Conservation (phyloP, 2,888 invertebrate species). For the Neria commutata region DNA sequence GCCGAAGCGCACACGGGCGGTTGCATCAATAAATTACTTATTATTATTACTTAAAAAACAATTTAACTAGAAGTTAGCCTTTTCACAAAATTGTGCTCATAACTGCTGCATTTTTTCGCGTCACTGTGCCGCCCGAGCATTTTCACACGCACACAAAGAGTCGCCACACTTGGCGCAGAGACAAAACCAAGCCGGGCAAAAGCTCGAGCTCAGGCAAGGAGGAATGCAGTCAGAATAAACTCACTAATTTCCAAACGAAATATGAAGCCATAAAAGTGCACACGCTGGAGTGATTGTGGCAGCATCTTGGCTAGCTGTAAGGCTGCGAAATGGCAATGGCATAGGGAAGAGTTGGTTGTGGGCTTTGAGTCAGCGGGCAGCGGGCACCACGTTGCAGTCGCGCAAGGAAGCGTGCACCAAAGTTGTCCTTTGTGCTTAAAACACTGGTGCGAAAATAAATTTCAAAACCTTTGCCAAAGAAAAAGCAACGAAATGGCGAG, state of each 20-base stretch:
- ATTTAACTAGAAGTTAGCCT: too few species aligned
- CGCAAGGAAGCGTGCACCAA: slow-evolving; percentile 41
- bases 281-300: slow-evolving; percentile 27
- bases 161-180: slow-evolving; percentile 28
- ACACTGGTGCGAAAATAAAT: slow-evolving; percentile 55
- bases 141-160: slow-evolving; percentile 39
- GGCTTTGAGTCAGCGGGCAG: not conserved
- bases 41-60: too few species aligned
- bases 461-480: slow-evolving; percentile 32
- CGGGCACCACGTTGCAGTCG: not conserved
- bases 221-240: slow-evolving; percentile 27
- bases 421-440: slow-evolving; percentile 41
- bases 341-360: not conserved
- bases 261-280: slow-evolving; percentile 57
- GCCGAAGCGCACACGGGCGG: too few species aligned
- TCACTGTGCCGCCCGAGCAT: not conserved
- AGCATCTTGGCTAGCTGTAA: slow-evolving; percentile 19
- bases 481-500: slow-evolving; percentile 28
- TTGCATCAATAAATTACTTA: too few species aligned
- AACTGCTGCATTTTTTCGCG: too few species aligned
- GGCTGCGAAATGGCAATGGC: too few species aligned
- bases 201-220: slow-evolving; percentile 18
- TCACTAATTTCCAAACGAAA: slow-evolving; percentile 56
- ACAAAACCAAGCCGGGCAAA: slow-evolving; percentile 5
- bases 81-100: too few species aligned